phyloP scores from a whole-genome alignment of 1,140 invertebrate genomes.

The Nylanderia fulva region DNA sequence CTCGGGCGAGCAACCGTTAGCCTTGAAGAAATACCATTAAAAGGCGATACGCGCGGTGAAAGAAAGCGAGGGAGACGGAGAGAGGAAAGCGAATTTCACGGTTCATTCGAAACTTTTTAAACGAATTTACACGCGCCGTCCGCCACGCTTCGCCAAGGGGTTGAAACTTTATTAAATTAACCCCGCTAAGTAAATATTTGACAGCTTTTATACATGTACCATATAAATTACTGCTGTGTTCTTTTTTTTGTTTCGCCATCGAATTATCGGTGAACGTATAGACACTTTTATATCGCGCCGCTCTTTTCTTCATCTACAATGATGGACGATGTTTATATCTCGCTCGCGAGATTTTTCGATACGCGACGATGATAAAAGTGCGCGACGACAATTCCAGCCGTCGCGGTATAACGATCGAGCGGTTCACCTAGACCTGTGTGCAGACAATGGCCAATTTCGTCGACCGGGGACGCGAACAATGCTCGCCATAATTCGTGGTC shows the following conservation, averaged over 20 bases:
- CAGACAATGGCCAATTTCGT: slow-evolving; percentile 45
- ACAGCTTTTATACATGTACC: slow-evolving; percentile 52
- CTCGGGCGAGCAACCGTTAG: slow-evolving; percentile 58
- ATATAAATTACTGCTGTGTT: slow-evolving; percentile 51
- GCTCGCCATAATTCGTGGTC: slow-evolving; percentile 31
- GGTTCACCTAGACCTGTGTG: slow-evolving; percentile 4
- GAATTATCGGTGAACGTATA: slow-evolving; percentile 36
- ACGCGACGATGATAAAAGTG: slow-evolving; percentile 20
- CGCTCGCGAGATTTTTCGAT: slow-evolving; percentile 7
- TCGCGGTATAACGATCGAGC: slow-evolving; percentile 27
- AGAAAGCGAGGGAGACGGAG: slow-evolving; percentile 63
- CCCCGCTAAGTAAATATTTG: slow-evolving; percentile 74
- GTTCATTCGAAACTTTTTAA: slow-evolving; percentile 79
- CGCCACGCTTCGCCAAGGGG: slow-evolving; percentile 27
- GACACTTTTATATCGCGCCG: too few species aligned
- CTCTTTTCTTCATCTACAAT: not conserved
- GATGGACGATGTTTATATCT: not conserved
- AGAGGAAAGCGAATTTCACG: slow-evolving; percentile 77
- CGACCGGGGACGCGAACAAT: slow-evolving; percentile 42
- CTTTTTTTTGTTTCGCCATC: not conserved
- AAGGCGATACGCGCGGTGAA: slow-evolving; percentile 62
- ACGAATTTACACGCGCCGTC: slow-evolving; percentile 61
- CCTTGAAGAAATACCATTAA: slow-evolving; percentile 69
- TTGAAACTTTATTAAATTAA: slow-evolving; percentile 74
- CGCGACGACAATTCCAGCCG: not conserved